Evolutionary conservation across 2,888 invertebrate genomes (phyloP).

Genomic region (Drosophila quinaria): DNA sequence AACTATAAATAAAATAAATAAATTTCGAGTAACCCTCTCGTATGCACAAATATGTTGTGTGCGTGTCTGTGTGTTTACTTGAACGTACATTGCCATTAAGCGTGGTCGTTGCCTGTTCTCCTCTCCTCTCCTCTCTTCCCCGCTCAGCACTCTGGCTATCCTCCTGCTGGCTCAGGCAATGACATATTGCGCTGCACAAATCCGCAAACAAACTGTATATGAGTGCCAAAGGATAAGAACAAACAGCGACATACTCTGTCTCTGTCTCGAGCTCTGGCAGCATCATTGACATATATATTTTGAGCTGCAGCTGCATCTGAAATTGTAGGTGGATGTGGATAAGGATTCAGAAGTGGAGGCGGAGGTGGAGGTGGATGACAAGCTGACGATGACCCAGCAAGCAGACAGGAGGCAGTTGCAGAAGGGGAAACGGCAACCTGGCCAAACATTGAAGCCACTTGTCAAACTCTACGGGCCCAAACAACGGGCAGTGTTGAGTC

Average conservation of each 20-base stretch:
- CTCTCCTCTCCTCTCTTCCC: not conserved
- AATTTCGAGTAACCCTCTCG: slow-evolving; percentile 39
- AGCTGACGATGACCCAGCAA: slow-evolving; percentile 23
- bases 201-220: slow-evolving; percentile 82
- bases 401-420: slow-evolving; percentile 12
- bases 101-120: slow-evolving; percentile 58
- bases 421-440: slow-evolving; percentile 44
- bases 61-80: slow-evolving; percentile 67
- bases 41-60: slow-evolving; percentile 43
- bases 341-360: not conserved
- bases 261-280: slow-evolving; percentile 35
- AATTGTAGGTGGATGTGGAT: not conserved
- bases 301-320: slow-evolving; percentile 15
- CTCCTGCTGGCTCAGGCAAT: slow-evolving; percentile 60
- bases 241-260: slow-evolving; percentile 57
- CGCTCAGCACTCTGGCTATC: not conserved
- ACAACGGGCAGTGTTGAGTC: slow-evolving; percentile 41
- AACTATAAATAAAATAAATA: too few relatives aligned
- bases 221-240: slow-evolving; percentile 79
- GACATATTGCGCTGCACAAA: slow-evolving; percentile 82
- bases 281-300: slow-evolving; percentile 77
- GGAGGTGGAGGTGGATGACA: slow-evolving; percentile 15
- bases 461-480: slow-evolving; percentile 58
- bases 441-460: slow-evolving; percentile 70
- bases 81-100: slow-evolving; percentile 80